Evolutionary conservation across 2,113 vertebrate genomes (phyloP), one percentile per base, ranked within the genome.

Genomic region (Syngnathoides biaculeatus): DNA sequence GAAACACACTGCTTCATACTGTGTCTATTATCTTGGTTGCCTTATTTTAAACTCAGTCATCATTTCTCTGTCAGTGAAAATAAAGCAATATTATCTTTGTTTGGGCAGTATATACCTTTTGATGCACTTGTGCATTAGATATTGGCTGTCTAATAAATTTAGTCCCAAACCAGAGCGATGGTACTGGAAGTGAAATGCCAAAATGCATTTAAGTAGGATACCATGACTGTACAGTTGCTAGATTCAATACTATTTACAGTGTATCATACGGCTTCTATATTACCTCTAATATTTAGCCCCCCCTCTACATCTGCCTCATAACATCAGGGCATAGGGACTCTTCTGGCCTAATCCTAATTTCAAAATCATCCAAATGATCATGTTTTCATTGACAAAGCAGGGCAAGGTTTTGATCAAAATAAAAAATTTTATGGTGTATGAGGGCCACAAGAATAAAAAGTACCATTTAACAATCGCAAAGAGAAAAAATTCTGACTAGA

Each of bases 141-240:
- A 48, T 48, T 20, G 4, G 1, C 8, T 53, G 6, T 53, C n/a
- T 53, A 8, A 53, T 24, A 53, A 53, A 53, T 53, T 4, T 53
- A 24, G 9, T 53, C 52, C 52, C 22, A 53, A 52, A 22, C 52
- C 52, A 70, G 58, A 61, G 72, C 67, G 67, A 68, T 71, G 62
- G 80, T 57, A 55, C 43, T 14, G 59, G 69, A 78, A 80, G 81
- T 84, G 81, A 87, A 79, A 82, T 74, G 79, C 79, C 85, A 85
- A 68, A 70, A 75, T 74, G 77, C 65, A 82, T 82, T 86, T 85
- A 43, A 48, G 56, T 59, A 68, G 84, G 78, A 78, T 74, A 70
- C 55, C 68, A 77, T 84, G 70, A 81, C 80, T 74, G 57, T 65
- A 69, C 64, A 77, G 81, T 76, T 75, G 80, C 78, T 68, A 73